Base-by-base conservation (phyloP, 1,140 invertebrate species). In the Parasteatoda tepidariorum region DNA sequence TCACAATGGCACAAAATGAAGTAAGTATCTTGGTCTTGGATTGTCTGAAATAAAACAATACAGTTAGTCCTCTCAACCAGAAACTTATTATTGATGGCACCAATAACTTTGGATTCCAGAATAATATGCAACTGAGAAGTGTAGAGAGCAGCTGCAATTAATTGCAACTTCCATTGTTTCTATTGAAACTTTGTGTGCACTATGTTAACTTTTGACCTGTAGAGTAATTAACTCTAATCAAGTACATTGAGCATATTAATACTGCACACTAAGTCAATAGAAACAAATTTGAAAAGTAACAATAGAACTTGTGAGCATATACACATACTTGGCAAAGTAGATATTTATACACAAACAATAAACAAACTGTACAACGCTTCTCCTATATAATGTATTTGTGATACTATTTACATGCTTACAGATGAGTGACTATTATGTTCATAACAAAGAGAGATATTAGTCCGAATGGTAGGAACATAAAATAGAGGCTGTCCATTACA, bases 271-370 rank as follows among this genome's bases (percentile, higher is more conserved):
- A 26, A 74, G 62, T 61, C 57, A 73, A 83, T 38, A 83, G 54
- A 74, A 74, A 33, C 41, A 68, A 55, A 34, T 33, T 54, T 73
- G 66, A 30, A 55, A 41, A 73, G 64, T 59, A 83, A 83, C 68
- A 64, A 64, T 61, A 71, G 61, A 71, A 83, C 81, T 34, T 24
- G 41, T 74, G 81, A 83, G 59, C 68, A 74, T 83, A 55, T 83
- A 83, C 78, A 82, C 68, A 83, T 38, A 83, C 54, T 71, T 83
- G 81, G 55, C 70, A 70, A 61, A 61, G 55, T 71, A 68, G n/a
- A 31, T 71, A 71, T 62, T 71, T 71, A 74, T 83, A 67, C 74
- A 83, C 81, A 83, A 83, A 83, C 81, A 83, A 74, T 74, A 83
- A 83, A 41, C 54, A 64, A 34, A 31, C 67, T 82, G 57, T 83